Base-by-base conservation (phyloP, 2,113 vertebrate species). In the Rhizomys pruinosus region DNA sequence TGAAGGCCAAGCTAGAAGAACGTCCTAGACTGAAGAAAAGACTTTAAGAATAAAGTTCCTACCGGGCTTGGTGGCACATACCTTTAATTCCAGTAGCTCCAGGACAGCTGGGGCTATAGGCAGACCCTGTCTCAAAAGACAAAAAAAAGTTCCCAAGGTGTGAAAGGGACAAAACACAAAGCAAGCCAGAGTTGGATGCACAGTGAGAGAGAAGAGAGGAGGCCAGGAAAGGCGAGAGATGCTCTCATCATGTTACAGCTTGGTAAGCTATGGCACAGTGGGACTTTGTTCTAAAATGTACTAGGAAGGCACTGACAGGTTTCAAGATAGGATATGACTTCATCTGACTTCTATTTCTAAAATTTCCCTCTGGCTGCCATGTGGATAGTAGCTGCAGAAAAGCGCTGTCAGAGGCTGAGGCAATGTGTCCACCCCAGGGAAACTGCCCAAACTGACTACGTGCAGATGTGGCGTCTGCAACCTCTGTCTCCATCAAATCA, bases 261-360 rank as follows among this genome's bases (percentile, higher is more conserved):
- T 39, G 68, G n/a, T 37, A 78, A 47, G 74, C 27, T 52, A 27
- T 23, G 16, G 59, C 16, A 71, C 66, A 44, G 66, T 57, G 59
- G 89, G 32, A 37, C 84, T 93, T 93, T 91, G 92, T 92, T 91
- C 71, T 20, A 77, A 93, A 77, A 68, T 22, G 34, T 17, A 77
- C 63, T 61, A 7, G 81, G 85, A 95, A 91, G 74, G 44, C 72
- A n/a, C 23, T 59, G 73, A 59, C 86, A 34, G 47, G 37, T 87
- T 87, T 92, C 61, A 61, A 82, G 69, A 79, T n/a, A 87, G 34
- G 63, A 37, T 63, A 84, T 37, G 64, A 44, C 69, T 52, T 17
- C 29, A 86, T 84, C 29, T 82, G 71, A 61, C 80, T 61, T 87
- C 68, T 80, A 39, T 74, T 84, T 90, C 73, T 76, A 91, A 93